Evolutionary conservation across 2,113 vertebrate species (phyloP).

Genomic region (Microtus oregoni): DNA sequence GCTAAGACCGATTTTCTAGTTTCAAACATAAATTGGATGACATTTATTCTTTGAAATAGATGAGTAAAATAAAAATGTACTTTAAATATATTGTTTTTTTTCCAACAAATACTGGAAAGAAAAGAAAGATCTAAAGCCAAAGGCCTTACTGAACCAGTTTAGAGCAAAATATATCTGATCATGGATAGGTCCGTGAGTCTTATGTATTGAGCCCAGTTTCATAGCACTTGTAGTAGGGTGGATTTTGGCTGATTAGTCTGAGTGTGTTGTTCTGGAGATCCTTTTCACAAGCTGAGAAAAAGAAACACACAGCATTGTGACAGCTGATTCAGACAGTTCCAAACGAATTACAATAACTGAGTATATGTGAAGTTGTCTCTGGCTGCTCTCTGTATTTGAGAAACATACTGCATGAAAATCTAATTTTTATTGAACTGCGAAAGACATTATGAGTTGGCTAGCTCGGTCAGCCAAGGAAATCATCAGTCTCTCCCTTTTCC

Average conservation of each 20-base stretch:
- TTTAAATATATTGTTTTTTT: neutral
- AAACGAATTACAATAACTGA: neutral
- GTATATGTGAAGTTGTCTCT: neutral
- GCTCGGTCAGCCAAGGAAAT: neutral
- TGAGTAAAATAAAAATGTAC: neutral
- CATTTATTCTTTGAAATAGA: neutral
- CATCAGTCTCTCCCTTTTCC: neutral
- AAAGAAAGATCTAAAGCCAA: neutral
- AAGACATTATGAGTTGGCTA: neutral
- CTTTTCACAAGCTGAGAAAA: neutral
- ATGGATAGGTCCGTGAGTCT: neutral
- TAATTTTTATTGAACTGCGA: neutral
- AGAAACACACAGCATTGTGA: neutral
- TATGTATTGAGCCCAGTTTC: neutral
- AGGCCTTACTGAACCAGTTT: neutral
- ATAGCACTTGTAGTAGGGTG: neutral
- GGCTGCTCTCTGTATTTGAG: neutral
- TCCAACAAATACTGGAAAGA: neutral
- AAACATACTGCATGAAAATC: neutral
- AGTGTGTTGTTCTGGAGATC: neutral
- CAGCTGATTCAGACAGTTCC: neutral
- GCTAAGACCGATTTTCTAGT: neutral
- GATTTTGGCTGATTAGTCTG: neutral
- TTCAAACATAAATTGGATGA: neutral
- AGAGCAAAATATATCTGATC: neutral